phyloP scores from a whole-genome alignment of 37 sponge, comb jelly and placozoan genomes.

The Aplysina aerophoba region DNA sequence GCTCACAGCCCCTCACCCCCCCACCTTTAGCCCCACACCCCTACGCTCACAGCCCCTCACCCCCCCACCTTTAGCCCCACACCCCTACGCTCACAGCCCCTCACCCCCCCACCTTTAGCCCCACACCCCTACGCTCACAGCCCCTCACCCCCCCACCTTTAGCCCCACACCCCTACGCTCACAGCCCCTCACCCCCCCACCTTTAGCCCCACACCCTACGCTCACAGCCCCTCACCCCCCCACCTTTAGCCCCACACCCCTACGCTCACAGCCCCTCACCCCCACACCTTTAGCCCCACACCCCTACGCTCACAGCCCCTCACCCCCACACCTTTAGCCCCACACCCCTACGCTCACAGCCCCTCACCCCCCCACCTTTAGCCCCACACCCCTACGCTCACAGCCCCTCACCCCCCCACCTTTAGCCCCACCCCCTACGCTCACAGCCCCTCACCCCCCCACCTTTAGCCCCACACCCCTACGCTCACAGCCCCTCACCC shows the following conservation, averaged over 20 bases:
- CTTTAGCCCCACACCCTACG: conserved; percentile 34
- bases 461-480: background rate
- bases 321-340: conserved; percentile 78
- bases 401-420: conserved; percentile 37
- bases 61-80: conserved; percentile 66
- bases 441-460: background rate
- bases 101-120: conserved; percentile 43
- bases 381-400: conserved; percentile 10
- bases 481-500: conserved; percentile 48
- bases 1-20: background rate
- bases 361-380: conserved; percentile 6
- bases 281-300: background rate
- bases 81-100: conserved; percentile 11
- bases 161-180: background rate
- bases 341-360: conserved; percentile 18
- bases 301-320: conserved; percentile 2
- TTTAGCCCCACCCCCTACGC: conserved; percentile 14
- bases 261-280: background rate
- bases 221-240: conserved; percentile 29
- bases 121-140: background rate
- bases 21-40: background rate
- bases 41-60: conserved; percentile 35
- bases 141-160: background rate
- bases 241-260: conserved; percentile 35
- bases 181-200: conserved; percentile 60